Base-by-base conservation (phyloP, 2,888 invertebrate species). In the Mesorhabditis spiculigera region DNA sequence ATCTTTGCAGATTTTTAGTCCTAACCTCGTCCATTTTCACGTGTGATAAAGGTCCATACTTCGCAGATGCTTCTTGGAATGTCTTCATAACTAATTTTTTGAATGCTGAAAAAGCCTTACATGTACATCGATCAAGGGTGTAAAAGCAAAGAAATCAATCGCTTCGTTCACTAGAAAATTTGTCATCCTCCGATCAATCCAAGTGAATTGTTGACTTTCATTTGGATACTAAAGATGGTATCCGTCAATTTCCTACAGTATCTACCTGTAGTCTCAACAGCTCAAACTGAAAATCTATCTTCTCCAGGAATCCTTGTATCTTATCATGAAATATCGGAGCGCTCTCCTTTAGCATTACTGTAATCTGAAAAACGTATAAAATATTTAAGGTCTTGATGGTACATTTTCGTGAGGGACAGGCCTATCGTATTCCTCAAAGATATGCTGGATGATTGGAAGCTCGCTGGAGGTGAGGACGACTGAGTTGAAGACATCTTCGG, bases 21-120 rank as follows among this genome's bases (percentile, higher is more conserved):
- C n/a, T 50, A 10, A 50, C 58, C n/a, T 50, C 58, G n/a, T 50
- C 58, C 58, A 50, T 50, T 50, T 50, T 50, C n/a, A 50, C 58
- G n/a, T 50, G 58, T 50, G 58, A 50, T 13, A 50, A n/a, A 13
- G 58, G 58, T 10, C 58, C 58, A 50, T 50, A 50, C 8, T 10
- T 50, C n/a, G 58, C 8, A 50, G 58, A 50, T 13, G 58, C 58
- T n/a, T 50, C 58, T 50, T 50, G 58, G n/a, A 50, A 50, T 50
- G 58, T 50, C 58, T 50, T 13, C 10, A 50, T n/a, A 50, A 50
- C 8, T 13, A 50, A 50, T n/a, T 50, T n/a, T 13, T 13, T 50
- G 10, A 50, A 50, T 50, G n/a, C 1, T 50, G 58, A 13, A 13
- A 13, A 13, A 50, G n/a, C 8, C 58, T 50, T n/a, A 50, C 58